Base-by-base conservation (phyloP, 1,140 invertebrate species). In the Penaeus vannamei region DNA sequence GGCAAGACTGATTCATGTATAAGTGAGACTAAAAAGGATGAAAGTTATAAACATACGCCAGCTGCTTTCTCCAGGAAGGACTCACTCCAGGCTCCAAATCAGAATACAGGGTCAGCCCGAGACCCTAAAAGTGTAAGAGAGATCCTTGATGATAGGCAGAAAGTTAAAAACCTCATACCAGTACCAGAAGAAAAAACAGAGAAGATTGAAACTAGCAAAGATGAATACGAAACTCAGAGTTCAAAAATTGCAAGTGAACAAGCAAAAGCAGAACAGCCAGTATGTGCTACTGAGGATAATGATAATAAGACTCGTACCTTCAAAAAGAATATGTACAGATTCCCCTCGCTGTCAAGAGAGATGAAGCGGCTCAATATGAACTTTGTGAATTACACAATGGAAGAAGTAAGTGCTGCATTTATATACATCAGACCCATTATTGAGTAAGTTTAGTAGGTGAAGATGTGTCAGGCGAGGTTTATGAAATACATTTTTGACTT, bases 281-380 rank as follows among this genome's bases (percentile, higher is more conserved):
- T n/a, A 23, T 69, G 60, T 84, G 32, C 64, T 19, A 84, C n/a
- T 22, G 64, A 19, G 32, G 36, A 26, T 17, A 42, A 69, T 22
- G 85, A 61, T 77, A 53, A 42, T 2, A 87, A 90, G 46, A 86
- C 89, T 1, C 90, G 83, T 46, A 80, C 86, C 53, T 90, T 91
- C 29, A 90, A 90, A 80, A 91, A 89, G 53, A 91, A 91, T 32
- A 87, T 91, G 29, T 76, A 90, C 60, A 53, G 88, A 60, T 91
- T 91, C 66, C 91, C 91, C 32, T 90, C 91, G 26, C 76, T 91
- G 46, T 91, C 91, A 22, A 87, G 91, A 59, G 91, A 91, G 32
- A 91, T 91, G 91, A 90, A 91, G 77, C 81, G 91, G 23, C 82
- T 91, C 3, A 90, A 90, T 46, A 91, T 90, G 89, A 90, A 91